phyloP scores from a whole-genome alignment of 2,113 vertebrate species.

The Scortum barcoo region DNA sequence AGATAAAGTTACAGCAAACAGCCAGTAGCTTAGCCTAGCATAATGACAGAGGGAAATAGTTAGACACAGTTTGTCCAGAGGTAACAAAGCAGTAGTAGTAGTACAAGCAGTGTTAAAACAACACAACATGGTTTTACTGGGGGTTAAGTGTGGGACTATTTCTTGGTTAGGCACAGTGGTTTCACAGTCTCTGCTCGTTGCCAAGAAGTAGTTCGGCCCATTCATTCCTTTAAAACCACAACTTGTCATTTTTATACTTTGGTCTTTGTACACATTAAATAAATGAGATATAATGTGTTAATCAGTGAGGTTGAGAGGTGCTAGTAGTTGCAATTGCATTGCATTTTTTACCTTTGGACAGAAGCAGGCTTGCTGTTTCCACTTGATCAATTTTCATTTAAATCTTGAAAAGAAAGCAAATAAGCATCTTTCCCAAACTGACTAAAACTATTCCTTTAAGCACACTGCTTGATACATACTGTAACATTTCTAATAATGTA shows the following conservation, averaged over 20 bases:
- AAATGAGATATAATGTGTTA: not conserved
- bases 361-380: not conserved
- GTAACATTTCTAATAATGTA: conserved; percentile 21
- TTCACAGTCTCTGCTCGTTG: not conserved
- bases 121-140: not conserved
- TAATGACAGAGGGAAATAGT: no score
- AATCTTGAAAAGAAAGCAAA: not conserved
- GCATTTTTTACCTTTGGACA: no score
- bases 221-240: not conserved
- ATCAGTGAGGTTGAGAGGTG: not conserved
- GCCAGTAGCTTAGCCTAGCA: not conserved
- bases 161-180: not conserved
- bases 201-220: not conserved
- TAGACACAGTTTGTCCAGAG: not conserved
- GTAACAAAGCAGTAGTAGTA: no score
- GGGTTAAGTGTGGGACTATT: not conserved
- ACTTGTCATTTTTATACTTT: not conserved
- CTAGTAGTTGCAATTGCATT: not conserved
- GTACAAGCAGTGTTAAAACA: not conserved
- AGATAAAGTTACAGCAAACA: not conserved
- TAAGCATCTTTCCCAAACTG: not conserved
- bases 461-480: not conserved
- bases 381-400: not conserved
- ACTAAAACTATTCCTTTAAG: not conserved
- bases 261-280: not conserved